These are phyloP conservation scores for Platyura marginata DNA, from an alignment of 1,140 invertebrate genomes.

Conservation along the genomic window DNA sequence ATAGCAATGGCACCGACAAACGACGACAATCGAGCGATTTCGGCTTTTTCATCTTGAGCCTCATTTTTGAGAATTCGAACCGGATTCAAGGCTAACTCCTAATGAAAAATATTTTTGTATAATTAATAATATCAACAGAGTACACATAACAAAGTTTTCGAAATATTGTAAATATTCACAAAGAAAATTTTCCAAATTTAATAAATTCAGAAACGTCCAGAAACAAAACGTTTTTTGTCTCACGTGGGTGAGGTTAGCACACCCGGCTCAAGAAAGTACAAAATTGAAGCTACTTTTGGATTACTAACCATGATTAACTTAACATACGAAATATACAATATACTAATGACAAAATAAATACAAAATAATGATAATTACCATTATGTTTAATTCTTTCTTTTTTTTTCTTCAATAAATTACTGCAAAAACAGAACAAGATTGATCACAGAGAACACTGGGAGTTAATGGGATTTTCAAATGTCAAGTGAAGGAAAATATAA, in stretches of 20 bases:
- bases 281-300: neutral
- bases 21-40: slow-evolving; percentile 86
- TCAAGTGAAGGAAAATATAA: no score
- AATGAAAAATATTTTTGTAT: neutral
- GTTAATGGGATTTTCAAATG: no score
- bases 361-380: neutral
- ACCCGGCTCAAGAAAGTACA: neutral
- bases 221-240: neutral
- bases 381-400: neutral
- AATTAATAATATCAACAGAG: no score
- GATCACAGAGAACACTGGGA: no score
- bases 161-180: neutral
- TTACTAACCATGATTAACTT: neutral
- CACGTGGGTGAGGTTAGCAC: neutral
- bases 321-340: neutral
- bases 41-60: slow-evolving; percentile 94
- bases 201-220: neutral
- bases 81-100: slow-evolving; percentile 76
- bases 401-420: neutral
- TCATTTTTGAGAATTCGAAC: slow-evolving; percentile 86
- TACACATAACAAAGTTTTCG: neutral
- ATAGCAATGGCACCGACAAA: slow-evolving; percentile 98
- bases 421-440: no score
- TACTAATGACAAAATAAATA: neutral
- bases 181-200: neutral